Evolutionary conservation across 2,888 invertebrate genomes (phyloP).

Genomic region (Polietes domitor): DNA sequence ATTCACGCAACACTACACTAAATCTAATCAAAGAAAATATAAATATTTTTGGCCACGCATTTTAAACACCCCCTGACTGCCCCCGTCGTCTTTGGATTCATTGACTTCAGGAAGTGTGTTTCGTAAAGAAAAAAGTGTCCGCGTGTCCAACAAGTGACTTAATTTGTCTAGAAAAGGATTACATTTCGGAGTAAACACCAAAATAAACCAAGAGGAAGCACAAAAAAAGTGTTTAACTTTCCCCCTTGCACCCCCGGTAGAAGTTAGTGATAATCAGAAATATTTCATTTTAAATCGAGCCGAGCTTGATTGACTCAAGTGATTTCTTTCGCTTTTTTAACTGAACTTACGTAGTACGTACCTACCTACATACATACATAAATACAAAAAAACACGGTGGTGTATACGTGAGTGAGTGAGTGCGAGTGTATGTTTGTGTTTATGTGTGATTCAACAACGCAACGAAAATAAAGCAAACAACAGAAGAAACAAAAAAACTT

Average conservation of each 20-base stretch:
- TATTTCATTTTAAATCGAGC: constrained; percentile 33
- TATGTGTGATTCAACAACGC: constrained; percentile 65
- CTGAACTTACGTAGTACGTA: constrained; percentile 64
- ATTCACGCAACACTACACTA: background rate
- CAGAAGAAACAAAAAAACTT: constrained; percentile 49
- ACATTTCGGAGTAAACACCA: background rate
- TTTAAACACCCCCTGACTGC: constrained; percentile 31
- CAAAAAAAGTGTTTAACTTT: background rate
- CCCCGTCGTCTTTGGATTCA: constrained; percentile 8
- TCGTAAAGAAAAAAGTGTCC: constrained; percentile 18
- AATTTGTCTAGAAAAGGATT: background rate
- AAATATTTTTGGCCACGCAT: constrained; percentile 57
- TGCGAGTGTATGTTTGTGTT: constrained; percentile 40
- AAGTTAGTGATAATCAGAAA: constrained; percentile 35
- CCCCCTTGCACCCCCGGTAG: background rate
- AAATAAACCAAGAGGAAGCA: background rate
- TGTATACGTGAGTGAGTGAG: constrained; percentile 36
- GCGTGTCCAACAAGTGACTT: constrained; percentile 28
- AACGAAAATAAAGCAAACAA: constrained; percentile 62
- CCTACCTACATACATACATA: constrained; percentile 57
- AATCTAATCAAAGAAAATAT: too few relatives aligned
- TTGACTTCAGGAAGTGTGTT: constrained; percentile 32
- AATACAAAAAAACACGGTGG: constrained; percentile 4
- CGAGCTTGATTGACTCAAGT: constrained; percentile 57
- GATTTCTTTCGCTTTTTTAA: constrained; percentile 54